Percentiles rank a stretch among this genome's conserved stretches.
phyloP scores from a whole-genome alignment of 2,113 vertebrate genomes.

The Oncorhynchus keta region DNA sequence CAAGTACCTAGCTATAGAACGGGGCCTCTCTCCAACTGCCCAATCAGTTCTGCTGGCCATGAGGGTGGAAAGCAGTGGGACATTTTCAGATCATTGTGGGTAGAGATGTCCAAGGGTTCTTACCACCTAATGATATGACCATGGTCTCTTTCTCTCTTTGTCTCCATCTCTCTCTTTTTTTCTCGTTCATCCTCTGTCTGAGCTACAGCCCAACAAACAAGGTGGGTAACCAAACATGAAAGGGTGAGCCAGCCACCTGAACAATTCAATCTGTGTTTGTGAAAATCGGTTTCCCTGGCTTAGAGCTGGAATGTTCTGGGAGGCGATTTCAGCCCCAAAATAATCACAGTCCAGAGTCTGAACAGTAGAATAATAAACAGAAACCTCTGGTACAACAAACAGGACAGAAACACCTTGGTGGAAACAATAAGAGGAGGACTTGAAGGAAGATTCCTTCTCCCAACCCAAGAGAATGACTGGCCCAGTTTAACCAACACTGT shows the following conservation, averaged over 20 bases:
- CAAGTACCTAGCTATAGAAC: neutral
- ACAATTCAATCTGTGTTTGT: neutral
- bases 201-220: neutral
- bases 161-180: neutral
- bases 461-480: neutral
- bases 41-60: neutral
- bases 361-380: neutral
- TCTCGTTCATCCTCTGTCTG: neutral
- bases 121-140: neutral
- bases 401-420: neutral
- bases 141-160: neutral
- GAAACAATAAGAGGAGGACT: neutral
- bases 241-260: neutral
- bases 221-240: neutral
- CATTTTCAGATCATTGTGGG: neutral
- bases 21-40: neutral
- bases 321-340: neutral
- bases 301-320: neutral
- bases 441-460: neutral
- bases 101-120: neutral
- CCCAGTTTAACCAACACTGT: neutral
- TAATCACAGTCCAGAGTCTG: neutral
- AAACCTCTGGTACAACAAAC: neutral
- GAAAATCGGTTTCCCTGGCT: neutral
- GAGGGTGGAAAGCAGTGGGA: neutral